Evolutionary conservation across 2,113 vertebrate genomes (phyloP).

Genomic region (Scopus umbretta): DNA sequence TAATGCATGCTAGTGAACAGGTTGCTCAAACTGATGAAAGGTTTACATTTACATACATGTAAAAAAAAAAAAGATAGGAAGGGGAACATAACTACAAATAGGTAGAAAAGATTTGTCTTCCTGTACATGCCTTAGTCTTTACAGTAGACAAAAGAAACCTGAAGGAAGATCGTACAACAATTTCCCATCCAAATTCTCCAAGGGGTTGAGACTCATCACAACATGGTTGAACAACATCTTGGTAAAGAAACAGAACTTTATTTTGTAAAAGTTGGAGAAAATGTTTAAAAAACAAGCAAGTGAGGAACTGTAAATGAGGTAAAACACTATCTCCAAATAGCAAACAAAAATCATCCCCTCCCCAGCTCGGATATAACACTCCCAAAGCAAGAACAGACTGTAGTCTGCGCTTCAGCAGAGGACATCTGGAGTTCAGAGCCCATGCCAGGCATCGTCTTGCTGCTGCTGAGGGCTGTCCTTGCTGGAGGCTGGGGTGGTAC

Average conservation of each 20-base stretch:
- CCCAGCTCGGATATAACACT: fast-evolving
- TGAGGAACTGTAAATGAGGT: neutral
- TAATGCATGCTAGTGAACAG: neutral
- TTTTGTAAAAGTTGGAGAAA: neutral
- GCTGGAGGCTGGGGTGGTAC: neutral
- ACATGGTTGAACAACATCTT: neutral
- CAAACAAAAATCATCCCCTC: neutral
- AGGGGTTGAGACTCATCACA: neutral
- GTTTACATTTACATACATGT: neutral
- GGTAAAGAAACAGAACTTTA: neutral
- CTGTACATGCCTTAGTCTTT: neutral
- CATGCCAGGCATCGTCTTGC: fast-evolving
- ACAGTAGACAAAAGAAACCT: neutral
- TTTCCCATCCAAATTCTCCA: neutral
- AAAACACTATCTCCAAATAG: neutral
- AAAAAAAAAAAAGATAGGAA: neutral
- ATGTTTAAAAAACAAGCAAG: neutral
- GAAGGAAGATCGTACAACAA: neutral
- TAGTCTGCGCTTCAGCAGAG: neutral
- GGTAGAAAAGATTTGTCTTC: neutral
- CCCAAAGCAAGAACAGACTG: neutral
- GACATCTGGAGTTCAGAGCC: neutral
- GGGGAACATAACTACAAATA: neutral
- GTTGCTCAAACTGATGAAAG: neutral
- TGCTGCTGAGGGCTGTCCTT: neutral